Base-by-base conservation (phyloP, 2,888 invertebrate species). In the Onchidella celtica region DNA sequence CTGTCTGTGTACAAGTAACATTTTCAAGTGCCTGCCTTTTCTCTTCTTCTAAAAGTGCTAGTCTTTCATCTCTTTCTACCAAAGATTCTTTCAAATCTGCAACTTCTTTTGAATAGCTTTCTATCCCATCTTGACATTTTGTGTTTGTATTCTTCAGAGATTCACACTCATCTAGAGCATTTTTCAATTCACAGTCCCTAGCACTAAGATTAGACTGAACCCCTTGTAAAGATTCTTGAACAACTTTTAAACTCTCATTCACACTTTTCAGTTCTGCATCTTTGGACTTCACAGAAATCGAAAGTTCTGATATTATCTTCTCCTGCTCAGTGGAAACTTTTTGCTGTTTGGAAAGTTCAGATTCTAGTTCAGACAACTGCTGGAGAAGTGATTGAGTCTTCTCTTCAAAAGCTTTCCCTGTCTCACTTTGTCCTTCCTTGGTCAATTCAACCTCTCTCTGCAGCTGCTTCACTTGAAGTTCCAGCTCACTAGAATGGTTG, bases 371-470 rank as follows among this genome's bases (percentile, higher is more conserved):
- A n/a, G 87, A 80, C 9, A 91, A 80, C 77, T 91, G 90, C 57
- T 68, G 63, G 0, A 91, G 83, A 29, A 91, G 66, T 14, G 89
- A 88, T 70, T 89, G 87, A 3, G 87, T 84, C 81, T 89, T 90
- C 17, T 83, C 78, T 63, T 89, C 88, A 82, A 86, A 87, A 72
- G 87, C 93, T 92, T 96, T 96, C 0, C 87, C 88, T 82, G 88
- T 88, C 17, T 83, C 80, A 59, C 83, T 85, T 80, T 88, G 85
- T 24, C 87, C 85, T 66, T 90, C 88, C 36, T 82, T 83, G 34
- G 87, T 68, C 47, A 88, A 68, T 95, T 95, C 83, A 95, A 95
- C 87, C 95, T 94, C 91, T 95, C 95, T 88, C 95, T 94, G 91
- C 70, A 85, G 81, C 70, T 87, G 85, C 79, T 88, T 87, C 24